phyloP scores from a whole-genome alignment of 2,888 invertebrate species.

The Athripsodes cinereus region DNA sequence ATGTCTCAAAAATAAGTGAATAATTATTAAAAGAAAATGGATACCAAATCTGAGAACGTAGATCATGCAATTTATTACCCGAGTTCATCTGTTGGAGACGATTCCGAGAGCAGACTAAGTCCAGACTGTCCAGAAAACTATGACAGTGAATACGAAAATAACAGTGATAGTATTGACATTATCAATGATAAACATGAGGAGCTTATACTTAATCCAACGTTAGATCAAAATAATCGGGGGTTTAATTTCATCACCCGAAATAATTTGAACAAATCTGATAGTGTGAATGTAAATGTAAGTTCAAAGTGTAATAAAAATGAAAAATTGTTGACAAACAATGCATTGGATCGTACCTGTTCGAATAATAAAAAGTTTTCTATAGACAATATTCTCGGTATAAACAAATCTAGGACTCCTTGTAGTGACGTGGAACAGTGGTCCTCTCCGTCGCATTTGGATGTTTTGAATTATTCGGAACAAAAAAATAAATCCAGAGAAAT shows the following conservation, averaged over 20 bases:
- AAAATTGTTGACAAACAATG: background rate
- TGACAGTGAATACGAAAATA: slow-evolving; percentile 22
- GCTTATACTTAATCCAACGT: slow-evolving; percentile 1
- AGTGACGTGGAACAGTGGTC: background rate
- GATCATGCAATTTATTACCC: slow-evolving; percentile 4
- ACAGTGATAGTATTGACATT: slow-evolving; percentile 23
- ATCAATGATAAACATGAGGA: slow-evolving; percentile 13
- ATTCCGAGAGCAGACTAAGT: slow-evolving; percentile 18
- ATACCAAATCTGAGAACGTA: background rate
- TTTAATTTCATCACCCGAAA: background rate
- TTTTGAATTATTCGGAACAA: background rate
- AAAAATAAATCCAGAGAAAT: background rate
- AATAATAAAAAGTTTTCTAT: slow-evolving; percentile 52
- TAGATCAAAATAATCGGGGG: background rate
- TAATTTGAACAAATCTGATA: background rate
- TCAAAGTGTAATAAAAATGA: background rate
- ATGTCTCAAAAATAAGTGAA: too few relatives aligned
- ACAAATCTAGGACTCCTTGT: slow-evolving; percentile 6
- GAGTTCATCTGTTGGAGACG: slow-evolving; percentile 13
- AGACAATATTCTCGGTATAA: slow-evolving; percentile 49
- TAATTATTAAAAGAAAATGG: too few relatives aligned
- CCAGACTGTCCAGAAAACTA: slow-evolving; percentile 17
- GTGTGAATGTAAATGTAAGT: background rate
- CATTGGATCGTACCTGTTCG: background rate
- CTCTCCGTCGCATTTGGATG: background rate